Conservation (phyloP, 1,140 invertebrate species). For the Potamilus streckersoni region DNA sequence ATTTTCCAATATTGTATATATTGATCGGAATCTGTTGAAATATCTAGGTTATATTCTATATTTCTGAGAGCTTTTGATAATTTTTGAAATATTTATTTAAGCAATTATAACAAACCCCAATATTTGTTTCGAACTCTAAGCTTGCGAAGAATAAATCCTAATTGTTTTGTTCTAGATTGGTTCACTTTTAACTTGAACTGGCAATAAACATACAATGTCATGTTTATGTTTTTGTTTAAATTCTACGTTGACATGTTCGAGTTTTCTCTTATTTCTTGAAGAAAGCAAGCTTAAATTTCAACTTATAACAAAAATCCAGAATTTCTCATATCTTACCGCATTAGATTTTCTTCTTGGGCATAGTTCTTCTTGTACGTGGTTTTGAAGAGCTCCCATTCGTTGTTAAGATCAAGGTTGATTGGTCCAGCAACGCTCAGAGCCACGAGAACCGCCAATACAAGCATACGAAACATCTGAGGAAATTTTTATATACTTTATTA, state of each 20-base stretch:
- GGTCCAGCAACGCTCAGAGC: constrained; percentile 9
- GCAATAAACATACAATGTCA: background rate
- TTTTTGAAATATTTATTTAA: too few relatives aligned
- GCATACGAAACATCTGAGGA: constrained; percentile 15
- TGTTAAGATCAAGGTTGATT: constrained; percentile 24
- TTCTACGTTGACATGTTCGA: background rate
- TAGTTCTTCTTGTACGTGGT: constrained; percentile 30
- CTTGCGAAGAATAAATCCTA: too few relatives aligned
- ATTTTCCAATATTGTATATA: too few relatives aligned
- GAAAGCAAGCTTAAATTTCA: background rate
- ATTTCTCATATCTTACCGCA: constrained; percentile 11
- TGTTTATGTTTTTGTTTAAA: background rate
- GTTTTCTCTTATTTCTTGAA: background rate
- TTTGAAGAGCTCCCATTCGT: constrained; percentile 36
- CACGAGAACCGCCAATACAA: constrained; percentile 3
- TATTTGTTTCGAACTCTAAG: too few relatives aligned
- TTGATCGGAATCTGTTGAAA: too few relatives aligned
- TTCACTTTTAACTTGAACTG: background rate
- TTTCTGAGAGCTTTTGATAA: too few relatives aligned
- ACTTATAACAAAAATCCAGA: background rate
- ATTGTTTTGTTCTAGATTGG: background rate
- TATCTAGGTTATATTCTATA: too few relatives aligned
- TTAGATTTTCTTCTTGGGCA: constrained; percentile 14
- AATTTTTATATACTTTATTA: background rate
- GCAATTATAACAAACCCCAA: too few relatives aligned